Base-by-base conservation (phyloP, 2,113 vertebrate genomes). In the Rhinogobius similis region DNA sequence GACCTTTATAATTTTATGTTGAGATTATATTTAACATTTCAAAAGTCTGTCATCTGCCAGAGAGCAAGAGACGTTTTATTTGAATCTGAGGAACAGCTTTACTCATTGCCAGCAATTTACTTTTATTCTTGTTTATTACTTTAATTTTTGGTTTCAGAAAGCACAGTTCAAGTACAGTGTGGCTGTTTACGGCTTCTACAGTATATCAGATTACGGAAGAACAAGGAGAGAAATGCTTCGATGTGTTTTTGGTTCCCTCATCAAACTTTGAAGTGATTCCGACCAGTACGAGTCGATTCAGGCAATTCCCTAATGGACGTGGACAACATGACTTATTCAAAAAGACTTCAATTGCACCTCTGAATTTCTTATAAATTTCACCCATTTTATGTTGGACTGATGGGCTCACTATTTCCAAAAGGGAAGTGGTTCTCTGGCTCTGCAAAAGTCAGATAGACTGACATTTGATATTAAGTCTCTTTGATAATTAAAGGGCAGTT, bases 241-340 rank as follows among this genome's bases (percentile, higher is more conserved):
- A 32, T 36, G 58, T 21, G 58, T 29, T 61, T 36, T 36, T 58
- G 46, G 55, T 58, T 3, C 21, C 66, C 75, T 88, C 84, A 83
- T 86, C 56, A 87, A 89, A 86, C 53, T 87, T 83, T 89, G 87
- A 90, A 69, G 55, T 52, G 70, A 74, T 81, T 67, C 48, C 70
- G 43, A 61, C 58, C 55, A 63, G 75, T 70, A 77, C 24, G 81
- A 79, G 62, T 72, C 53, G 84, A 85, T 86, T 86, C 76, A 78
- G 48, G 65, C 50, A 87, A 87, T 88, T 87, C 70, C 73, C 81
- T 85, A 82, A 90, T 82, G 82, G 82, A 75, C 74, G 18, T 67
- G 41, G 59, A 68, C 26, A 9, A 21, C 76, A 83, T 90, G 58
- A 86, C 70, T 90, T 84, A 87, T 88, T 90, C 68, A 88, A 55